Evolutionary conservation across 1,140 invertebrate genomes (phyloP).

Genomic region (Ptiloglossa arizonensis): DNA sequence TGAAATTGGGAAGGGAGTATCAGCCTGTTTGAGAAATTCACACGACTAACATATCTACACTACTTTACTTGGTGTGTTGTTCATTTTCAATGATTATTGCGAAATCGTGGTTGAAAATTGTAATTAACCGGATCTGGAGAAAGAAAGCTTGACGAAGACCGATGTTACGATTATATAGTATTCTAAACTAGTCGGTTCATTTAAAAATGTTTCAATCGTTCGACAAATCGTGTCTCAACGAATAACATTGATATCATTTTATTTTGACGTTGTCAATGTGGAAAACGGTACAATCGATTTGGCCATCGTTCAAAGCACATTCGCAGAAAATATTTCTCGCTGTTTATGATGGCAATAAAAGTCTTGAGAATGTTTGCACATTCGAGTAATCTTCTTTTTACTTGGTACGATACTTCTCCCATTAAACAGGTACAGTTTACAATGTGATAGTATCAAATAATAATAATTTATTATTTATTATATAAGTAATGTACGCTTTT

Average conservation of each 20-base stretch:
- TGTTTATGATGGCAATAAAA: constrained; percentile 12
- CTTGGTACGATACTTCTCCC: background rate
- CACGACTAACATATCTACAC: constrained; percentile 26
- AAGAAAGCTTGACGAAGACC: background rate
- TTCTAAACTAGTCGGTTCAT: background rate
- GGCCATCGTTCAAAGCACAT: background rate
- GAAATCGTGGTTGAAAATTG: background rate
- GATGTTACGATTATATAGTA: background rate
- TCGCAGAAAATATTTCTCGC: constrained; percentile 3
- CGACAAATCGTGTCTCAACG: background rate
- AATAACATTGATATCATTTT: background rate
- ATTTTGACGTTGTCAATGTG: background rate
- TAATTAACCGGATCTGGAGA: background rate
- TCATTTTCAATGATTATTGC: background rate
- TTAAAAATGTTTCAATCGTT: background rate
- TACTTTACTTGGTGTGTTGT: constrained; percentile 16
- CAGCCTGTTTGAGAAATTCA: constrained; percentile 11
- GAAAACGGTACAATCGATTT: constrained; percentile 18
- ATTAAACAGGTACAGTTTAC: background rate
- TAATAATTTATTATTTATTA: background rate
- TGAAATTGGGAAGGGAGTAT: background rate
- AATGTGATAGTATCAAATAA: no score
- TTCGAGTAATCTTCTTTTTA: background rate
- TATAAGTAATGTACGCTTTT: background rate
- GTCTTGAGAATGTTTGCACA: background rate